Percentiles rank a stretch among this genome's conserved stretches.
Conservation (phyloP, 1,140 invertebrate species). For the Trachelipus rathkii region DNA sequence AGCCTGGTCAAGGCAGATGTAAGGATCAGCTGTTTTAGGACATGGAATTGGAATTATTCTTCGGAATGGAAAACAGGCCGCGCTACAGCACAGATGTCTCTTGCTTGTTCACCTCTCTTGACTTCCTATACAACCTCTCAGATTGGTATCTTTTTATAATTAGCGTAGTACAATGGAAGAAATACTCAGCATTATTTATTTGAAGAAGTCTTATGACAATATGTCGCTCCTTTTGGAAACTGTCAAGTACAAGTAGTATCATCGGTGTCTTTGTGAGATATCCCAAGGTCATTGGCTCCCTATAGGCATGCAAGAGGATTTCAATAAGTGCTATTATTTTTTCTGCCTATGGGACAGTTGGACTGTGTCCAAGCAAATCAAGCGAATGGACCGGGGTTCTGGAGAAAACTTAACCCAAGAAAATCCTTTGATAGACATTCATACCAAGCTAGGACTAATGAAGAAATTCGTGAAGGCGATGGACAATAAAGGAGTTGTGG, state of each 20-base stretch:
- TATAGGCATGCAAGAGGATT: constrained; percentile 14
- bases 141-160: too few relatives aligned
- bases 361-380: constrained; percentile 24
- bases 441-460: constrained; percentile 12
- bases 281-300: constrained; percentile 36
- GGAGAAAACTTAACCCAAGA: constrained; percentile 32
- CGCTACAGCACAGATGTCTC: too few relatives aligned
- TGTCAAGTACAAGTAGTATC: constrained; percentile 35
- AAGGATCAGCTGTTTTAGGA: too few relatives aligned
- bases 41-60: too few relatives aligned
- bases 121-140: too few relatives aligned
- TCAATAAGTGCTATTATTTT: constrained; percentile 25
- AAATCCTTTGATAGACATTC: constrained; percentile 33
- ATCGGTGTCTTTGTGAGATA: constrained; percentile 32
- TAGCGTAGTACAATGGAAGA: too few relatives aligned
- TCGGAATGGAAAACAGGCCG: too few relatives aligned
- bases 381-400: constrained; percentile 23
- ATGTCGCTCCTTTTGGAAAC: constrained; percentile 32
- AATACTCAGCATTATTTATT: not conserved
- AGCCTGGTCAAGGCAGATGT: too few relatives aligned
- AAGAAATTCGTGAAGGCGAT: constrained; percentile 9
- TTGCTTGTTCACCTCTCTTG: too few relatives aligned
- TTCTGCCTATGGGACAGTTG: constrained; percentile 29
- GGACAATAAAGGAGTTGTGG: constrained; percentile 16
- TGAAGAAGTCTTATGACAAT: constrained; percentile 6